These are phyloP conservation scores for Drosophila bocqueti DNA, from an alignment of 1,140 invertebrate species.

Conservation along the genomic window DNA sequence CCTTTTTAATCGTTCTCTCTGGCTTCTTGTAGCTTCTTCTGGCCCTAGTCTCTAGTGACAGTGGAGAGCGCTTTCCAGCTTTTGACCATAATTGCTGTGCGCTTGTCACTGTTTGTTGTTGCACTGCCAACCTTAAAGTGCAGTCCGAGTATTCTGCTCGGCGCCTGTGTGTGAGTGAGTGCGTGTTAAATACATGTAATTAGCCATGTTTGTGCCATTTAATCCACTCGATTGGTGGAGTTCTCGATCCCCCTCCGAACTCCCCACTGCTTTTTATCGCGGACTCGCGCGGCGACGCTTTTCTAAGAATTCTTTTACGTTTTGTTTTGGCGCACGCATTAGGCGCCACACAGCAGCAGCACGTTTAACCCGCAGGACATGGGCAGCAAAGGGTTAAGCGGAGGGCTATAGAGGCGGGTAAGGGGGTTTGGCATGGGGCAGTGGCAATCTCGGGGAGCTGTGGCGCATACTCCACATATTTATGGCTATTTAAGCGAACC, in stretches of 20 bases:
- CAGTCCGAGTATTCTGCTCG: conserved; percentile 12
- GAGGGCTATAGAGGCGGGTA: not conserved
- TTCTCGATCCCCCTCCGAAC: not conserved
- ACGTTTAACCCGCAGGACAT: conserved; percentile 75
- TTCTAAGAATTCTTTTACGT: conserved; percentile 80
- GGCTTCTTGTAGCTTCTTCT: conserved; percentile 7
- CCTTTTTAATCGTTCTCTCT: conserved; percentile 5
- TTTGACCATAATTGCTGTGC: conserved; percentile 78
- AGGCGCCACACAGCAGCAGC: conserved; percentile 75
- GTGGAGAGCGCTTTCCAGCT: conserved; percentile 47
- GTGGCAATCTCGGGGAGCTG: conserved; percentile 24
- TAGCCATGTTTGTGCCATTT: conserved; percentile 83
- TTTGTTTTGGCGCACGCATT: conserved; percentile 81
- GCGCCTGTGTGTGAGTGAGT: conserved; percentile 35
- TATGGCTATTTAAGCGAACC: conserved; percentile 78
- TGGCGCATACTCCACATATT: conserved; percentile 81
- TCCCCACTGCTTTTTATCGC: conserved; percentile 23
- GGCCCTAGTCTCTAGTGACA: conserved; percentile 59
- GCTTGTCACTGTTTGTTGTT: conserved; percentile 76
- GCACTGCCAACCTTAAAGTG: conserved; percentile 59
- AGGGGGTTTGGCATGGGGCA: not conserved
- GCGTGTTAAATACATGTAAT: conserved; percentile 83
- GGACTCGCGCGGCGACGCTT: conserved; percentile 66
- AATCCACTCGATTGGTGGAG: conserved; percentile 67
- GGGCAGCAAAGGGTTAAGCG: conserved; percentile 37